Conservation (phyloP, 1,140 invertebrate genomes). For the Sipha flava region DNA sequence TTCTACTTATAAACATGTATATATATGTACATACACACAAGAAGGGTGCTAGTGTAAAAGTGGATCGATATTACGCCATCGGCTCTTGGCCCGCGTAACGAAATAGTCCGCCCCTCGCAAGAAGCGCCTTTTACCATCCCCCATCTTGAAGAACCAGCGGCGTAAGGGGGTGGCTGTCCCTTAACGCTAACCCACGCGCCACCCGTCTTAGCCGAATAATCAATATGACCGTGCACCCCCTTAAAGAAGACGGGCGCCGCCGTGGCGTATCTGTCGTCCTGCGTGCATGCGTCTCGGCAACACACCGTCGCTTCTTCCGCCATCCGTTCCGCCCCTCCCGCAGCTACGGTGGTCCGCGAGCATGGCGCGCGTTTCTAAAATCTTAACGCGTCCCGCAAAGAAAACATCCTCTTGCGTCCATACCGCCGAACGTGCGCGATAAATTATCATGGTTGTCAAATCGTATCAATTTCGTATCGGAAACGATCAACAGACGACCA, state of each 20-base stretch:
- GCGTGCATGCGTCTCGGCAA: not conserved
- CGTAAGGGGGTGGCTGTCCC: slow-evolving; percentile 15
- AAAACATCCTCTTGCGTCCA: no score
- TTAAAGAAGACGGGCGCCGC: slow-evolving; percentile 15
- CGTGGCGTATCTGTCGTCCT: not conserved
- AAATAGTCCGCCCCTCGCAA: not conserved
- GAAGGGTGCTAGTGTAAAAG: not conserved
- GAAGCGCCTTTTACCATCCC: not conserved
- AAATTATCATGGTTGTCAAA: no score
- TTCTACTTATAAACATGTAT: no score
- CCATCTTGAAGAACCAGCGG: slow-evolving; percentile 15
- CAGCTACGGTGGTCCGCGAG: no score
- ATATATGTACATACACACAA: not conserved
- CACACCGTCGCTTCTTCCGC: no score
- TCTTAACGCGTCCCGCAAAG: no score
- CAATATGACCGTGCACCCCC: slow-evolving; percentile 11
- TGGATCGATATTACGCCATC: slow-evolving; percentile 10
- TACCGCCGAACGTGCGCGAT: no score
- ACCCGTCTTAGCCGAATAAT: slow-evolving; percentile 23
- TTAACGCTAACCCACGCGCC: slow-evolving; percentile 7
- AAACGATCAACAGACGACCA: no score
- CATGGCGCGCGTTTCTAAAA: no score
- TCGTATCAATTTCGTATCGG: no score
- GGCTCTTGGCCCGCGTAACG: slow-evolving; percentile 16
- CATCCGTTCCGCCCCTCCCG: no score